Conservation (phyloP, 2,113 vertebrate species). For the Chaetura pelagica region DNA sequence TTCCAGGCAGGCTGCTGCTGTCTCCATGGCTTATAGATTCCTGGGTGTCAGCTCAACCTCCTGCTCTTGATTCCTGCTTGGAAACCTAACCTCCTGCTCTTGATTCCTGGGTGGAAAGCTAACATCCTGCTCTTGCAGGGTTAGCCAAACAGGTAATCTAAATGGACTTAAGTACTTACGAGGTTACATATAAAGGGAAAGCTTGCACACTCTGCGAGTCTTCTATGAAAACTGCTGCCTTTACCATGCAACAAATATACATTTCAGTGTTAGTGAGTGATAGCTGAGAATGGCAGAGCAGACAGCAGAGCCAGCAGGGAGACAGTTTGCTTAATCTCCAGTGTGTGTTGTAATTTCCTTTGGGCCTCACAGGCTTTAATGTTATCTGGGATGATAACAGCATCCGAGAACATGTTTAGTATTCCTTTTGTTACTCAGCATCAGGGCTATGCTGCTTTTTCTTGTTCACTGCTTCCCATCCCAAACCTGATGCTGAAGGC, state of each 20-base stretch:
- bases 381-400: background rate
- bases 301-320: background rate
- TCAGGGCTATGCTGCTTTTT: background rate
- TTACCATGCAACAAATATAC: background rate
- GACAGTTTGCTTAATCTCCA: constrained; percentile 36
- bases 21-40: background rate
- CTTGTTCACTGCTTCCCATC: background rate
- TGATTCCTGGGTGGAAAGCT: background rate
- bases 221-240: background rate
- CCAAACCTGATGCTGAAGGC: background rate
- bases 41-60: background rate
- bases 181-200: background rate
- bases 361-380: background rate
- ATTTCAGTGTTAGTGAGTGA: constrained; percentile 7
- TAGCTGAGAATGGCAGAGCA: background rate
- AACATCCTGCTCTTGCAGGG: background rate
- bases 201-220: background rate
- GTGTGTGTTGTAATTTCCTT: constrained; percentile 7
- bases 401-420: background rate
- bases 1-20: background rate
- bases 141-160: constrained; percentile 15
- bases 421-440: background rate
- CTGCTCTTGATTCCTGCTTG: no score
- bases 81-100: no score
- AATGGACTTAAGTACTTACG: background rate